Evolutionary conservation across 2,797 vertebrate genomes (phyloP).

Genomic region (Tragelaphus oryx): DNA sequence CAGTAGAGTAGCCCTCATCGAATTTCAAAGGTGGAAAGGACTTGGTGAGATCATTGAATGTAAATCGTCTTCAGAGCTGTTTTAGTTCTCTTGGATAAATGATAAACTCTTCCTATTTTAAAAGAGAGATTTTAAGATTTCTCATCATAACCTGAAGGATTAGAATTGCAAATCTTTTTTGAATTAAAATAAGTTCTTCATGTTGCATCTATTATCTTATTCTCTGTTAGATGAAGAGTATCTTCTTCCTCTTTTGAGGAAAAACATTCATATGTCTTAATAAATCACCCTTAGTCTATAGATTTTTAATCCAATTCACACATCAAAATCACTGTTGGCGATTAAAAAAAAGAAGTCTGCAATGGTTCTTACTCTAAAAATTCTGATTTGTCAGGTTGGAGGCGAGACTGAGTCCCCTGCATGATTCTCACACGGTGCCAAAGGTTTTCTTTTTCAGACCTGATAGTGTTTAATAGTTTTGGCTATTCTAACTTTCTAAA

Average conservation of each 20-base stretch:
- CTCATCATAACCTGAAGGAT: background rate
- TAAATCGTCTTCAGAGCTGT: background rate
- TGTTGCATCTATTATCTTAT: background rate
- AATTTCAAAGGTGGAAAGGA: background rate
- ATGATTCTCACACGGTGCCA: background rate
- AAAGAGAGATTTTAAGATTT: background rate
- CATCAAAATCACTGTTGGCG: background rate
- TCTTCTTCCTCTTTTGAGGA: background rate
- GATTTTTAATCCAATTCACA: background rate
- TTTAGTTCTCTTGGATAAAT: slow-evolving; percentile 16
- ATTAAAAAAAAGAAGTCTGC: background rate
- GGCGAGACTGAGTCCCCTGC: background rate
- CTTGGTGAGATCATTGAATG: background rate
- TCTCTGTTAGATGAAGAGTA: background rate
- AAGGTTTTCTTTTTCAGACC: background rate
- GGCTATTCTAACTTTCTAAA: background rate
- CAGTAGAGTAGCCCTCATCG: background rate
- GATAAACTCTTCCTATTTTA: background rate
- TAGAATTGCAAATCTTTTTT: background rate
- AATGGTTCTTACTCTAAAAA: background rate
- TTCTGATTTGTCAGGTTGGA: background rate
- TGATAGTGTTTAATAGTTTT: background rate
- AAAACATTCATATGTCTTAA: background rate
- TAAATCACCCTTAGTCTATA: background rate
- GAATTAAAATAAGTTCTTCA: background rate